Evolutionary conservation across 2,888 invertebrate species (phyloP).

Genomic region (Oscheius sp.): DNA sequence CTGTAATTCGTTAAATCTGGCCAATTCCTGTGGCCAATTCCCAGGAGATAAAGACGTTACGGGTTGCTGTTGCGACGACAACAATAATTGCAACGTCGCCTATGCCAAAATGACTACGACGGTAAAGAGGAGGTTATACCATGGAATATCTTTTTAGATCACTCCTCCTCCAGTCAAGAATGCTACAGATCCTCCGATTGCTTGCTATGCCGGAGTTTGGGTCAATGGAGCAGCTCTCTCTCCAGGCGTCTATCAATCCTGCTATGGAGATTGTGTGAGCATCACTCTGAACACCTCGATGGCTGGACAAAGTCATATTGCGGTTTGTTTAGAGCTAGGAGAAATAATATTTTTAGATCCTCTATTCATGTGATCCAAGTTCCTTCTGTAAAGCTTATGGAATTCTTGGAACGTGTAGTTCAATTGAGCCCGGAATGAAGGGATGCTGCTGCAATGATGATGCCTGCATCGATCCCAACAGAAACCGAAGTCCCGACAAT

Average conservation of each 20-base stretch:
- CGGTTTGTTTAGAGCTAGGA: slow-evolving; percentile 42
- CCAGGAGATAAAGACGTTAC: slow-evolving; percentile 35
- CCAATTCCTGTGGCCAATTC: slow-evolving; percentile 37
- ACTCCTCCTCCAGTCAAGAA: slow-evolving; percentile 22
- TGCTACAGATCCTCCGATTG: slow-evolving; percentile 40
- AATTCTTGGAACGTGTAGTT: slow-evolving; percentile 36
- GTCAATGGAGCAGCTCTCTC: slow-evolving; percentile 18
- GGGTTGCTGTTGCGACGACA: slow-evolving; percentile 52
- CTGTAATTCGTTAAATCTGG: slow-evolving; percentile 39
- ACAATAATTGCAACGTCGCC: slow-evolving; percentile 45
- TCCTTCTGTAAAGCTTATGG: slow-evolving; percentile 14
- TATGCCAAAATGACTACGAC: neutral
- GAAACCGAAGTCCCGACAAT: neutral
- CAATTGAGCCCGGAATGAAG: slow-evolving; percentile 35
- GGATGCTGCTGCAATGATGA: slow-evolving; percentile 49
- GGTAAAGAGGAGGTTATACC: neutral
- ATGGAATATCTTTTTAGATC: neutral
- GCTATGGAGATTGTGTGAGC: slow-evolving; percentile 43
- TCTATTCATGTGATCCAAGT: no score
- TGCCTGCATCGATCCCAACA: slow-evolving; percentile 43
- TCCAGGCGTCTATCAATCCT: slow-evolving; percentile 31
- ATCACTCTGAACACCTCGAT: slow-evolving; percentile 34
- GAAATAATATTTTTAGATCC: slow-evolving; percentile 13
- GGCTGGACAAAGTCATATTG: slow-evolving; percentile 27
- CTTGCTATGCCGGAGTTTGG: slow-evolving; percentile 45